Base-by-base conservation (phyloP, 2,888 invertebrate genomes). In the Rosalia funebris region DNA sequence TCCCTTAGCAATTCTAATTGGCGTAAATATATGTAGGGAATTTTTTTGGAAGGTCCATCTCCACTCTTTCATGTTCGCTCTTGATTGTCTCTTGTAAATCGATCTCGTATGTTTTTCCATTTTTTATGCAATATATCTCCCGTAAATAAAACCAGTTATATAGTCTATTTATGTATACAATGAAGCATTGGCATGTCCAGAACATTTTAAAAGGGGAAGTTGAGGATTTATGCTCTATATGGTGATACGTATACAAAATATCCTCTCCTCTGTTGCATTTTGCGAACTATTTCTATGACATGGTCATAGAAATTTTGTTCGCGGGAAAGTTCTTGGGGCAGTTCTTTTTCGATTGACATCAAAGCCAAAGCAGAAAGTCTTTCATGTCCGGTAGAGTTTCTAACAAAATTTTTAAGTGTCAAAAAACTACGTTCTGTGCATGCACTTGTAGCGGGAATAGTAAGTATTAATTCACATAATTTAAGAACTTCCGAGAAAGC, bases 31-130 rank as follows among this genome's bases (percentile, higher is more conserved):
- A n/a, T n/a, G n/a, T n/a, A n/a, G n/a, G n/a, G n/a, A 61, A 55
- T 57, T 62, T 65, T 66, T 36, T 68, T 70, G 65, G 57, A 63
- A 66, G 70, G 66, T 70, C 71, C 72, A 61, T 69, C 68, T 64
- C 71, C 71, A 66, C 70, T 71, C 47, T 54, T 59, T 12, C 59
- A 44, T 58, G 52, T 58, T n/a, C 36, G 25, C n/a, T 52, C 45
- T 53, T 58, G 32, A 4, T 52, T 14, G 63, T 71, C 69, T 69
- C 71, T 69, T 62, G 65, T 64, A 63, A 62, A 69, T 66, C 71
- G 63, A 65, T 68, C 66, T 57, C 70, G 70, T 58, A 72, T 71
- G 65, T 74, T 74, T 62, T 73, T 72, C 70, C 72, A 71, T 66
- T 71, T 72, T 66, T 58, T 58, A 34, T 34, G 34, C 11, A 34